Base-by-base conservation (phyloP, 2,888 invertebrate species). In the Cepaea hortensis region DNA sequence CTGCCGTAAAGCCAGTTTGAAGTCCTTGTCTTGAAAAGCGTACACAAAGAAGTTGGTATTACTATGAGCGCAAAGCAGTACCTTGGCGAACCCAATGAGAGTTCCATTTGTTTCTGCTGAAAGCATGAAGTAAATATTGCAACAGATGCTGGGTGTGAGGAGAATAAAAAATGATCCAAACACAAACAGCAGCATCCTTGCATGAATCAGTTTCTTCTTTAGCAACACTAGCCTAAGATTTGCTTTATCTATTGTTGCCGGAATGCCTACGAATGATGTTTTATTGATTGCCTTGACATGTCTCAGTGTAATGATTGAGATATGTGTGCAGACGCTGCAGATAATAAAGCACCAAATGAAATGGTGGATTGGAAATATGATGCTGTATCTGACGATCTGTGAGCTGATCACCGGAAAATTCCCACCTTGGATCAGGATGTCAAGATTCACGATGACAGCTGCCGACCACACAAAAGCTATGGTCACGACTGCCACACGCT, bases 81-180 rank as follows among this genome's bases (percentile, higher is more conserved):
- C 11, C 13, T n/a, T 68, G 18, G n/a, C n/a, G 68, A 68, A 68
- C 5, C 68, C 68, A 4, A 68, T 18, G n/a, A 68, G n/a, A 75
- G 13, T 4, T 3, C n/a, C 15, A 23, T 75, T 75, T 23, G 7
- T 75, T 15, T 23, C 23, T 75, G 4, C 61, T 3, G 20, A 4
- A 61, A 61, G n/a, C 23, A 61, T 61, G 4, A n/a, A 9, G 55
- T 61, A 79, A 61, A 55, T 61, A 18, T 55, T 61, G 3, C 23
- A 79, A 61, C 61, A 79, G 6, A 79, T 11, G 3, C n/a, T 79
- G 61, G 79, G 61, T 55, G 79, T 79, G 3, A 61, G 61, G 55
- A 79, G n/a, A 5, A 79, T 18, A 20, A 79, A 79, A 61, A 79
- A 79, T 46, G 77, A 55, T 55, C 77, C 77, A 79, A 61, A 79